Evolutionary conservation across 2,113 vertebrate species (phyloP).

Genomic region (Rhynchomys soricoides): DNA sequence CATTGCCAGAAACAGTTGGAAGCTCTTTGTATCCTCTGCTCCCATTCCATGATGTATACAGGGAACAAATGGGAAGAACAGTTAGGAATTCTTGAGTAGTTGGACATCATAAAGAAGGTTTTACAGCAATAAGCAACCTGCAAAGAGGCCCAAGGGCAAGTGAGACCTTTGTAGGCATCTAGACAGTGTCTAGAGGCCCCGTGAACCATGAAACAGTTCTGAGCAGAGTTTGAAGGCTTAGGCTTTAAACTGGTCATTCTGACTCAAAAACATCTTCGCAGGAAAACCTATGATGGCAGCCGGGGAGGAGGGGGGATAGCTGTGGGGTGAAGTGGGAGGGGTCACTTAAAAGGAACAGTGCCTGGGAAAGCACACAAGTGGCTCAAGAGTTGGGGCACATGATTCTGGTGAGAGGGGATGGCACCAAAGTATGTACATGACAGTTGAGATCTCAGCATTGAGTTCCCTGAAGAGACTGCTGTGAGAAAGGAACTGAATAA

Average conservation of each 20-base stretch:
- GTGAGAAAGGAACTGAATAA: neutral
- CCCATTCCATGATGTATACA: neutral
- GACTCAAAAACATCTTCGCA: neutral
- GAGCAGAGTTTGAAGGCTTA: neutral
- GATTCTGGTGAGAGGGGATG: neutral
- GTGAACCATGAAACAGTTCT: neutral
- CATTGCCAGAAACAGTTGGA: rapidly evolving
- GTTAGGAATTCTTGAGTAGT: neutral
- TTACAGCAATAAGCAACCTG: neutral
- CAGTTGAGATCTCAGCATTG: neutral
- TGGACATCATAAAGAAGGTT: neutral
- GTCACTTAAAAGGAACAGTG: neutral
- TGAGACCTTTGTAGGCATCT: neutral
- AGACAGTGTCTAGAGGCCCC: neutral
- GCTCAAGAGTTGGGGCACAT: neutral
- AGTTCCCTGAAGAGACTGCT: neutral
- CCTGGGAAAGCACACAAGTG: neutral
- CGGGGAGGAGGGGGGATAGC: neutral
- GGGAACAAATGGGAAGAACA: neutral
- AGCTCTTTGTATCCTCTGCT: no score
- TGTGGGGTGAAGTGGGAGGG: rapidly evolving
- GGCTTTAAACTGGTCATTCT: neutral
- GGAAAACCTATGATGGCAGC: neutral
- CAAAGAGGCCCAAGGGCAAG: neutral
- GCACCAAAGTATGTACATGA: no score